Percentiles rank a stretch among this genome's conserved stretches.
phyloP scores from a whole-genome alignment of 2,113 vertebrate genomes.

The Odocoileus virginianus region DNA sequence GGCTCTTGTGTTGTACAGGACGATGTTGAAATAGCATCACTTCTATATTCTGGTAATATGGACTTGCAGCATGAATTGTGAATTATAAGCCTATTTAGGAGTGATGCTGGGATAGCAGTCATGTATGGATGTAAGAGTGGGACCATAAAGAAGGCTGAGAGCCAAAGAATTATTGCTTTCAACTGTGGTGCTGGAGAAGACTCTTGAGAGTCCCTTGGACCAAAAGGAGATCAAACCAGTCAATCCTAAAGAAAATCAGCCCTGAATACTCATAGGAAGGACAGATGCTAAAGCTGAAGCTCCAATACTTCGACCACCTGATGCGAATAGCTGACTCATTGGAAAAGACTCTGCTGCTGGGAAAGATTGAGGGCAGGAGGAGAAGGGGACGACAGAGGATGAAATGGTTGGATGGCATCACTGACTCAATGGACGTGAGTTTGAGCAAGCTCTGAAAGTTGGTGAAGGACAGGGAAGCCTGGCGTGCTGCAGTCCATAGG shows the following conservation, averaged over 20 bases:
- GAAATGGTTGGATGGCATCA: background rate
- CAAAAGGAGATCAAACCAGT: too few species aligned
- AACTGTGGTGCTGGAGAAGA: too few species aligned
- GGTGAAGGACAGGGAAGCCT: background rate
- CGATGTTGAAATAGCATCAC: background rate
- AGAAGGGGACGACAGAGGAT: background rate
- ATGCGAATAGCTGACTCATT: background rate
- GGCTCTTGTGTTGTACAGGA: background rate
- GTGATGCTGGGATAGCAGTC: background rate
- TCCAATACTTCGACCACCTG: background rate
- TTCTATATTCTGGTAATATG: background rate
- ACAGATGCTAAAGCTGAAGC: background rate
- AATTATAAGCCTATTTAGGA: background rate
- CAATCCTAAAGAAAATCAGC: background rate
- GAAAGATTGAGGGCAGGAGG: background rate
- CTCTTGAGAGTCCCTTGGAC: too few species aligned
- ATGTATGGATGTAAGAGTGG: background rate
- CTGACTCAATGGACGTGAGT: background rate
- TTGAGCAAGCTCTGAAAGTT: background rate
- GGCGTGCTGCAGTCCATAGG: rapidly evolving
- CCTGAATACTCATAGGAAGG: background rate
- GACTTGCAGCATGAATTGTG: background rate
- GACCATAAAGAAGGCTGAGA: too few species aligned
- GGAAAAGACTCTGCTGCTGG: background rate
- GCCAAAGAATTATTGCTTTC: background rate